Evolutionary conservation across 2,113 vertebrate genomes (phyloP), one percentile per base, ranked within the genome.

Genomic region (Amphiprion percula): DNA sequence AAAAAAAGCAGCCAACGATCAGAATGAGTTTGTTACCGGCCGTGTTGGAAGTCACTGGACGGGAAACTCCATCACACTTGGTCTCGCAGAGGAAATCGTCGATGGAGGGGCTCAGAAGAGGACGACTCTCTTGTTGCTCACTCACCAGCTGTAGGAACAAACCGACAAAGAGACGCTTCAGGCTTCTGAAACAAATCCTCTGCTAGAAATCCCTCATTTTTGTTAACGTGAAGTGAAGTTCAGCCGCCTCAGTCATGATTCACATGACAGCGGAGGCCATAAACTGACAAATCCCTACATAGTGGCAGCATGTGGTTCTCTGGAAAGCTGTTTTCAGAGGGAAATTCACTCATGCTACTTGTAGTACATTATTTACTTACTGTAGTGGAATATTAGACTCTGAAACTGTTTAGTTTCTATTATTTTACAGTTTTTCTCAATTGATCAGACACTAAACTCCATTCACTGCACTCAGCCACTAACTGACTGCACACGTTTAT

Each of bases 31-130:
- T 66, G 46, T 12, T 92, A 94, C 91, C 93, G 87, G 98, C 97
- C 88, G 97, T 99, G 86, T 99, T 99, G 77, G 98, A 99, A 11
- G 97, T 99, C 90, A 99, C 96, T 65, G 97, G 97, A 73, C 96
- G 96, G 82, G 96, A 95, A 87, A 96, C 94, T 83, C 95, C 96
- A 94, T 99, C 96, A 66, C 97, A 95, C 94, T 99, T 99, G 82
- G 97, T 96, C 94, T 99, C 98, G 82, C 97, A 97, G 87, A 99
- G 97, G 92, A 99, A 99, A 94, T 99, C 98, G 39, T 99, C 98
- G 74, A 99, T 99, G 83, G 98, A 99, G 65, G 98, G 98, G 73
- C 98, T 99, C 84, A 99, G 94, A 76, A 99, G 97, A 46, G 98
- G 98, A 80, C 98, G 96, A 92, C 98, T 99, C 92, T 99, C 98